A percentile compares a stretch with the other conserved stretches of the same genome.
Evolutionary conservation across 2,888 invertebrate genomes (phyloP).

Genomic region (Hydraecia micacea): DNA sequence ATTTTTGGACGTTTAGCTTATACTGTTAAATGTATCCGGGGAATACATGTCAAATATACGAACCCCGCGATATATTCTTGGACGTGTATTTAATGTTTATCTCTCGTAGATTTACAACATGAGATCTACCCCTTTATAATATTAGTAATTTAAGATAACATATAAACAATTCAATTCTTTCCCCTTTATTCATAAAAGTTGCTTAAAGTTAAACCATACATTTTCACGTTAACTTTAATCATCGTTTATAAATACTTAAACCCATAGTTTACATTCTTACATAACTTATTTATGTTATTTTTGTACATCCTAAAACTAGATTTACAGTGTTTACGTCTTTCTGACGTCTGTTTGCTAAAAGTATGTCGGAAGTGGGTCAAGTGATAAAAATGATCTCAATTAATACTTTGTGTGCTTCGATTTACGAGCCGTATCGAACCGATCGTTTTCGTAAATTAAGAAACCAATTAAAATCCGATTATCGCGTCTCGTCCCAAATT

Average conservation of each 20-base stretch:
- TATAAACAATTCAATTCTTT: too few relatives aligned
- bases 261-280: slow-evolving; percentile 14
- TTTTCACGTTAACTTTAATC: not conserved
- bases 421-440: slow-evolving; percentile 12
- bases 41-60: slow-evolving; percentile 34
- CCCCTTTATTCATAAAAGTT: not conserved
- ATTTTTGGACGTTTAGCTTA: slow-evolving; percentile 42
- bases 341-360: slow-evolving; percentile 5
- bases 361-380: slow-evolving; percentile 1
- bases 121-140: not conserved
- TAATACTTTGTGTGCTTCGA: slow-evolving; percentile 1
- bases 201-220: not conserved
- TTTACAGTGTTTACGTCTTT: not conserved
- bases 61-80: slow-evolving; percentile 30
- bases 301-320: slow-evolving; percentile 10
- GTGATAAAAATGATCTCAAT: slow-evolving; percentile 30
- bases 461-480: slow-evolving; percentile 52
- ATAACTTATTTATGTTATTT: slow-evolving; percentile 16
- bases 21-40: slow-evolving; percentile 31
- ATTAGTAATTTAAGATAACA: too few relatives aligned
- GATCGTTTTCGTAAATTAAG: slow-evolving; percentile 49
- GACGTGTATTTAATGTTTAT: slow-evolving; percentile 38
- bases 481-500: slow-evolving; percentile 35
- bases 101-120: slow-evolving; percentile 27
- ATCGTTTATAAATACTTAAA: too few relatives aligned